Evolutionary conservation across 2,797 vertebrate genomes (phyloP), one percentile per base, ranked within the genome.

Genomic region (Oryzias dopingdopingensis): DNA sequence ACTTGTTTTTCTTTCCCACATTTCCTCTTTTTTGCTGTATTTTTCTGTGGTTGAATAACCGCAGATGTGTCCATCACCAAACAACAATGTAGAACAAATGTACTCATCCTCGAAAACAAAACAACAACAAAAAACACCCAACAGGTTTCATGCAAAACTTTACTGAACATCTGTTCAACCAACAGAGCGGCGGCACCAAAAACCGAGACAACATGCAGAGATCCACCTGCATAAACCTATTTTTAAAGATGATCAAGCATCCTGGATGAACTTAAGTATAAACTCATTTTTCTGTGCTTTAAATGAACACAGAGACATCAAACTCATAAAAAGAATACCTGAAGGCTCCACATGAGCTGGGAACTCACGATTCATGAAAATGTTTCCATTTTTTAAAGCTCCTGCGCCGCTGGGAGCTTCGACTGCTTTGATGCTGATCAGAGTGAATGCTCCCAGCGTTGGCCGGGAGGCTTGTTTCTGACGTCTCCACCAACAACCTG

Each of bases 31-130:
- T 79, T 23, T 32, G 12, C 58, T 32, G 6, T 75, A 48, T 81
- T 76, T 81, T 75, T 80, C 57, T 66, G 52, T 76, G 83, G 42
- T 89, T 87, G 79, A 88, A 66, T 64, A 83, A 59, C 65, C 77
- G 79, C 89, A 92, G 88, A 89, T 91, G 89, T 90, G 74, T 48
- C 52, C 4, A 49, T 15, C 64, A 65, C 67, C 81, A 60, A 80
- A 85, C 64, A 89, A 87, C 66, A 83, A 79, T 17, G 59, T 14
- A 64, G 54, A 76, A 41, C 62, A 65, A 62, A 74, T 23, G 5
- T 72, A 69, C 14, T 80, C 80, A 83, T 76, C 82, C 82, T 80
- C 56, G 72, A 75, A 45, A 18, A 49, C 51, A 47, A 22, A 43
- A 16, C 15, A 43, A 43, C 6, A 42, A 42, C 12, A 12, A 42